phyloP scores from a whole-genome alignment of 2,797 vertebrate genomes.

The Strix occidentalis region DNA sequence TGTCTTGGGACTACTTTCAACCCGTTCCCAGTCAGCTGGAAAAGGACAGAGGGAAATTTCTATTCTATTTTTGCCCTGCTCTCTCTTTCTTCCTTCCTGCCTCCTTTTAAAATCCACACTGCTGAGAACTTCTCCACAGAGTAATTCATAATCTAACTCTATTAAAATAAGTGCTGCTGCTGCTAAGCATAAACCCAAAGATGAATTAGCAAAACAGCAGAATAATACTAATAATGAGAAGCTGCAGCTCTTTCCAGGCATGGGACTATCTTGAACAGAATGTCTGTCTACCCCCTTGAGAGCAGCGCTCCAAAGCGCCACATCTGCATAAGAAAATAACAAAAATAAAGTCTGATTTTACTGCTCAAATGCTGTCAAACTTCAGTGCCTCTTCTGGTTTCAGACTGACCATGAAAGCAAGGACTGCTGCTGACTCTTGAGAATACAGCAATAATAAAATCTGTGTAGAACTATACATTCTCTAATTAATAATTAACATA shows the following conservation, averaged over 20 bases:
- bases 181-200: background rate
- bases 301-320: background rate
- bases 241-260: background rate
- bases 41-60: constrained; percentile 24
- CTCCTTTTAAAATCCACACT: background rate
- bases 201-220: background rate
- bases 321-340: background rate
- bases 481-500: background rate
- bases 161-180: background rate
- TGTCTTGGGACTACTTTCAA: background rate
- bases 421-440: background rate
- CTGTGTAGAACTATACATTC: background rate
- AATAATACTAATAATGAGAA: background rate
- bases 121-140: background rate
- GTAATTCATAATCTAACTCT: background rate
- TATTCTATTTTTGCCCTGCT: background rate
- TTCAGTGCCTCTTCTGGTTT: background rate
- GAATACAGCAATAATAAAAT: background rate
- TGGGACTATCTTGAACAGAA: background rate
- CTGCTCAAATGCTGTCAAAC: rapidly evolving
- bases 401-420: background rate
- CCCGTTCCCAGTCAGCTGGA: background rate
- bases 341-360: background rate
- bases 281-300: background rate
- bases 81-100: background rate